Evolutionary conservation across 2,888 invertebrate genomes (phyloP).

Genomic region (Rhagonycha fulva): DNA sequence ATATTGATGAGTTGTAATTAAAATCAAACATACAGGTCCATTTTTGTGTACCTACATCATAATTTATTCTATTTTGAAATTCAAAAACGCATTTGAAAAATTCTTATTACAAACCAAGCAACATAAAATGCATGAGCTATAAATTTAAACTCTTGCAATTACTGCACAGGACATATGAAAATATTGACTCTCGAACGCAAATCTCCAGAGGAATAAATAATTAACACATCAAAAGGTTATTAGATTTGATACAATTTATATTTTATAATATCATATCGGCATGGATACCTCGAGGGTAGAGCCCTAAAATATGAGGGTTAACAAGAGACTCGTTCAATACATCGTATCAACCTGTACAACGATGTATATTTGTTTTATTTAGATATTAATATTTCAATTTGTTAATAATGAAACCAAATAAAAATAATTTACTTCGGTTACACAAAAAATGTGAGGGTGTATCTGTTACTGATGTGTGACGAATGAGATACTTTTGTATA

Average conservation of each 20-base stretch:
- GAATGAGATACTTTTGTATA: slow-evolving; percentile 15
- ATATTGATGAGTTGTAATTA: neutral
- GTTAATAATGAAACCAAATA: neutral
- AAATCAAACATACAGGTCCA: neutral
- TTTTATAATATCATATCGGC: slow-evolving; percentile 45
- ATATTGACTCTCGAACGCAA: neutral
- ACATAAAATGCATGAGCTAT: neutral
- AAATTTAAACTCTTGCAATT: neutral
- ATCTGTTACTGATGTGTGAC: slow-evolving; percentile 25
- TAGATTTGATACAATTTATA: slow-evolving; percentile 49
- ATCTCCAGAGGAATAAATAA: slow-evolving; percentile 37
- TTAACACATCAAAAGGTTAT: slow-evolving; percentile 47
- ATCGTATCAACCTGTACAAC: slow-evolving; percentile 31
- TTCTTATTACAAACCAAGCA: neutral
- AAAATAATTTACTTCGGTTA: neutral
- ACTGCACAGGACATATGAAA: neutral
- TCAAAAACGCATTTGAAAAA: neutral
- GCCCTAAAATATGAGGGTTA: slow-evolving; percentile 13
- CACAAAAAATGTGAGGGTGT: neutral
- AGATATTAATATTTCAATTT: neutral
- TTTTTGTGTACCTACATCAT: neutral
- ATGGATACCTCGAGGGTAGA: slow-evolving; percentile 4
- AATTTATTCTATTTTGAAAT: neutral
- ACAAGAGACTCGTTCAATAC: slow-evolving; percentile 25
- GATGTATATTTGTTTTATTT: neutral